Conservation (phyloP, 2,888 invertebrate species). For the Tupiocoris notatus region DNA sequence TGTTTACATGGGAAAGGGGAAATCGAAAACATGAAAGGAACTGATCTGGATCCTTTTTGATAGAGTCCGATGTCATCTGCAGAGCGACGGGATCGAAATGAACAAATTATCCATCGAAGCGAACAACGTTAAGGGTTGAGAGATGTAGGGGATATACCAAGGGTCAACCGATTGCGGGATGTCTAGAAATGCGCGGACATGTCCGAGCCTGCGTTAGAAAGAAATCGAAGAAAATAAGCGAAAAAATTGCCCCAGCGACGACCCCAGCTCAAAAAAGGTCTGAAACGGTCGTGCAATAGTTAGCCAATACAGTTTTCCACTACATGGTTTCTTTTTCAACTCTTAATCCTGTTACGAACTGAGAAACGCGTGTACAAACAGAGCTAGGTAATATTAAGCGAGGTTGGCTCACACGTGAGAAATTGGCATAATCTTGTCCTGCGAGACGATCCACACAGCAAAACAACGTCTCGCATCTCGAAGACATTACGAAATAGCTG, state of each 20-base stretch:
- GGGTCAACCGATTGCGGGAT: not conserved
- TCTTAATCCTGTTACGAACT: no score
- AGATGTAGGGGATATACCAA: not conserved
- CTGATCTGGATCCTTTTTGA: not conserved
- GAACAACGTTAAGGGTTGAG: not conserved
- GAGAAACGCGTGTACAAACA: no score
- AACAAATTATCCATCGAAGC: constrained; percentile 38
- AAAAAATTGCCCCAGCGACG: not conserved
- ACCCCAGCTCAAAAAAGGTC: not conserved
- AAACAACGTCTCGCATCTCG: no score
- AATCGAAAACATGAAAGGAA: not conserved
- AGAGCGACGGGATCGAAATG: constrained; percentile 36
- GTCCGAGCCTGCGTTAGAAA: not conserved
- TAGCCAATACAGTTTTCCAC: not conserved
- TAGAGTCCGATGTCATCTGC: constrained; percentile 23
- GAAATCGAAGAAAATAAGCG: not conserved
- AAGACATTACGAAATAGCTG: no score
- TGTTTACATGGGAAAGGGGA: no score
- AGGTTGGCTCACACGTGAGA: no score
- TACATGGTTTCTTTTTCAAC: not conserved
- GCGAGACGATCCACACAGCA: not conserved
- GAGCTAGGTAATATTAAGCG: no score
- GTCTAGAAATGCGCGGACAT: not conserved
- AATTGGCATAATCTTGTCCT: not conserved
- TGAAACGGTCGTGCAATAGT: not conserved